Conservation (phyloP, 2,888 invertebrate species). For the Pachycephus smyrnensis region DNA sequence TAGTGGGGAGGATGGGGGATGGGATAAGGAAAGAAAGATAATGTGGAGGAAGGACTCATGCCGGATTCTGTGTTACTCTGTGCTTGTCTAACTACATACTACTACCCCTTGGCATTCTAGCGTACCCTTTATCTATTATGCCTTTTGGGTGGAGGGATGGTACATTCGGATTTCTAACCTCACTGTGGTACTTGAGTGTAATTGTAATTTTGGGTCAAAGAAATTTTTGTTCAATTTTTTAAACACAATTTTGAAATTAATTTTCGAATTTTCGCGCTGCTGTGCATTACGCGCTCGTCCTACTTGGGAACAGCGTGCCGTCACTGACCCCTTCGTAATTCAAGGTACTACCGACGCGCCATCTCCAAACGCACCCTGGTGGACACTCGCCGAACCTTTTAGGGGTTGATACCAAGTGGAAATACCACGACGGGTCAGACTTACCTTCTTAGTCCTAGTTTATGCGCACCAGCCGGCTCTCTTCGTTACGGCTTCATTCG, state of each 20-base stretch:
- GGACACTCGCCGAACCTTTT: background rate
- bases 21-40: constrained; percentile 18
- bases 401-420: background rate
- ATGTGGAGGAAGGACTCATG: background rate
- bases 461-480: constrained; percentile 60
- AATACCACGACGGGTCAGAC: constrained; percentile 18
- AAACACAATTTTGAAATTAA: background rate
- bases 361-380: background rate
- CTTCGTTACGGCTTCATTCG: constrained; percentile 62
- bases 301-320: background rate
- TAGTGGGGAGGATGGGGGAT: constrained; percentile 35
- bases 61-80: background rate
- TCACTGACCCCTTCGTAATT: background rate
- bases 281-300: background rate
- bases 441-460: constrained; percentile 59
- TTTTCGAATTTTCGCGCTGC: constrained; percentile 9
- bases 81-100: background rate
- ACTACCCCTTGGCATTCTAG: background rate
- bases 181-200: background rate
- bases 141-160: background rate
- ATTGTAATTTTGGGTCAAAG: background rate
- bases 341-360: background rate
- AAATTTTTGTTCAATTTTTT: background rate
- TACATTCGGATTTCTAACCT: background rate
- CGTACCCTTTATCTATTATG: background rate